These are phyloP conservation scores for Phycodurus eques DNA, from an alignment of 2,113 vertebrate species.

Conservation along the genomic window DNA sequence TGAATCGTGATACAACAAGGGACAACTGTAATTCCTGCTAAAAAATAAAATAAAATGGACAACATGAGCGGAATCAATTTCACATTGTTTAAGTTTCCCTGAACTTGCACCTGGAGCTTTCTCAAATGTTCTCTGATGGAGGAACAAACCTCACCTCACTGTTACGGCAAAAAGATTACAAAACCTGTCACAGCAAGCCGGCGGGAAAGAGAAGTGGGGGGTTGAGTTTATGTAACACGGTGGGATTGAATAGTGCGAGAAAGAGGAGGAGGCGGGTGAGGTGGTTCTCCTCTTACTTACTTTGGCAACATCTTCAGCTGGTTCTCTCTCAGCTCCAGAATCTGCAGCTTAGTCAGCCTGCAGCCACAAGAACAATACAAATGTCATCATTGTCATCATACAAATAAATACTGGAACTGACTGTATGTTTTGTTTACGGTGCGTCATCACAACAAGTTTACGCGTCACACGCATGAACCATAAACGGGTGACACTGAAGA, in stretches of 20 bases:
- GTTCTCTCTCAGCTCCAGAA: conserved; percentile 96
- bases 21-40: conserved; percentile 5
- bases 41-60: background rate
- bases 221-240: conserved; percentile 49
- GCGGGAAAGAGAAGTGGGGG: conserved; percentile 21
- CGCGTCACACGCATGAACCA: background rate
- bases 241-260: conserved; percentile 9
- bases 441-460: background rate
- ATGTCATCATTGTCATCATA: conserved; percentile 1
- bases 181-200: conserved; percentile 60
- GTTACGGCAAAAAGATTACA: conserved; percentile 50
- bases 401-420: background rate
- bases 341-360: conserved; percentile 95
- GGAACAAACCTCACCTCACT: conserved; percentile 35
- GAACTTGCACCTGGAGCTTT: background rate
- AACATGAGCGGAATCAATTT: background rate
- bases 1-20: no score
- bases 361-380: conserved; percentile 1
- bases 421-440: conserved; percentile 15
- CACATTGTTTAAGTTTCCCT: background rate
- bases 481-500: background rate
- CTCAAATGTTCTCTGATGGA: conserved; percentile 11
- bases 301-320: conserved; percentile 98
- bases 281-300: conserved; percentile 71
- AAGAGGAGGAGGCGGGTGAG: background rate